Evolutionary conservation across 2,113 vertebrate species (phyloP), one percentile per base, ranked within the genome.

Genomic region (Tragelaphus imberbis): DNA sequence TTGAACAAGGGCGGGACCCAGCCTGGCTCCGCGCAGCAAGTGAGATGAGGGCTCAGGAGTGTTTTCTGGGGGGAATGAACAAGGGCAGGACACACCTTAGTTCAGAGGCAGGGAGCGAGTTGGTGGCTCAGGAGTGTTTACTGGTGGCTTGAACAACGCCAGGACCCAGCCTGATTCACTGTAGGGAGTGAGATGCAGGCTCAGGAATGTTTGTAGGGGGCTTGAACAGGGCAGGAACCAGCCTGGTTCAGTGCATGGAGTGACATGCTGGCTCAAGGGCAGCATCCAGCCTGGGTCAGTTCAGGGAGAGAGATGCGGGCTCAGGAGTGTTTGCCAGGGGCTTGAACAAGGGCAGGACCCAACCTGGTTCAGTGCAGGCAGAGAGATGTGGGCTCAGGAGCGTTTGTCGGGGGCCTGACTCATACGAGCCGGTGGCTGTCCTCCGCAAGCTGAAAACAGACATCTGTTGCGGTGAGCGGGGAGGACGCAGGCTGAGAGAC

Each of bases 361-460:
- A 79, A 19, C 40, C 23, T 51, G 8, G 11, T 13, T 33, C 6
- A 0, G 16, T 1, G 53, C 61, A 84, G 47, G 30, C 27, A 61
- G 47, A 0, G 2, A 51, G 56, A n/a, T 33, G 28, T 51, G 1
- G 68, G 51, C 51, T 7, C 40, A 25, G 9, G 65, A 40, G 80
- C 33, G 7, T 68, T 15, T 68, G 19, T 47, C 2, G 28, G 53
- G 47, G 13, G 10, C 17, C 15, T 17, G 4, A 33, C 36, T 14
- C 1, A 1, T 7, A 75, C 4, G 9, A 47, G 55, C 47, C 1
- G 0, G 2, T 2, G 16, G 28, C n/a, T 49, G 16, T 84, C 25
- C 17, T 51, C 0, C 11, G 63, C 51, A 55, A 33, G 14, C 7
- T 19, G 4, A 58, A 79, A 63, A 88, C 19, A 63, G 44, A 89